A percentile compares a stretch with the other conserved stretches of the same genome.
These are phyloP conservation scores for Rhinoraja longicauda DNA, from an alignment of 2,797 vertebrate species.

Conservation along the genomic window DNA sequence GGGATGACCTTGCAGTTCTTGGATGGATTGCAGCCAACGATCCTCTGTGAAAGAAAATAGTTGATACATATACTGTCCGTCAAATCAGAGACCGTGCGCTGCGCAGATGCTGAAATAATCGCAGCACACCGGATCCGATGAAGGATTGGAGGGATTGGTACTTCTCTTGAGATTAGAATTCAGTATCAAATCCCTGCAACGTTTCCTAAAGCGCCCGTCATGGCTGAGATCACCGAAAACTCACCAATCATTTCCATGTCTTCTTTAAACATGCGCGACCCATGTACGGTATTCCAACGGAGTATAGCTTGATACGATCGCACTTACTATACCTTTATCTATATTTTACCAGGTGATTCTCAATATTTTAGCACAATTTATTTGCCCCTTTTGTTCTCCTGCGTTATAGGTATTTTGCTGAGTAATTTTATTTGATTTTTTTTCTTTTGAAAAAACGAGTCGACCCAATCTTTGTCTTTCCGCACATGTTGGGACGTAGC, in stretches of 20 bases:
- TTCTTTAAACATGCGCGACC: not conserved
- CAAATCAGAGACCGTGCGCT: not conserved
- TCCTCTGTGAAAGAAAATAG: not conserved
- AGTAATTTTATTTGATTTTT: not conserved
- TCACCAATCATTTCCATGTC: slow-evolving; percentile 2
- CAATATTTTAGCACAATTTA: not conserved
- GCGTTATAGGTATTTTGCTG: not conserved
- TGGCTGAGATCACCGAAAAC: slow-evolving; percentile 11
- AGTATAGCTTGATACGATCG: too few relatives aligned
- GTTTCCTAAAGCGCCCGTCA: not conserved
- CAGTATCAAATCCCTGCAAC: not conserved
- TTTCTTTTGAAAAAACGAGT: not conserved
- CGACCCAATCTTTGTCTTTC: not conserved
- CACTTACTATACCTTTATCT: not conserved
- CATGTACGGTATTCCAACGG: not conserved
- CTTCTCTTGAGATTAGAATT: not conserved
- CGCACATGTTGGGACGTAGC: not conserved
- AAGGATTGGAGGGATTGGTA: not conserved
- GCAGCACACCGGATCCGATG: not conserved
- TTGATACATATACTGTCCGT: not conserved
- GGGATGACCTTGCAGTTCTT: not conserved
- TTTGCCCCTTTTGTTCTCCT: not conserved
- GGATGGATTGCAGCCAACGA: not conserved
- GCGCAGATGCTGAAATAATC: not conserved
- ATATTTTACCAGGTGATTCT: not conserved